Percentiles rank a stretch among this genome's conserved stretches.
phyloP scores from a whole-genome alignment of 1,140 invertebrate species.

The Scaptomyza pallida region DNA sequence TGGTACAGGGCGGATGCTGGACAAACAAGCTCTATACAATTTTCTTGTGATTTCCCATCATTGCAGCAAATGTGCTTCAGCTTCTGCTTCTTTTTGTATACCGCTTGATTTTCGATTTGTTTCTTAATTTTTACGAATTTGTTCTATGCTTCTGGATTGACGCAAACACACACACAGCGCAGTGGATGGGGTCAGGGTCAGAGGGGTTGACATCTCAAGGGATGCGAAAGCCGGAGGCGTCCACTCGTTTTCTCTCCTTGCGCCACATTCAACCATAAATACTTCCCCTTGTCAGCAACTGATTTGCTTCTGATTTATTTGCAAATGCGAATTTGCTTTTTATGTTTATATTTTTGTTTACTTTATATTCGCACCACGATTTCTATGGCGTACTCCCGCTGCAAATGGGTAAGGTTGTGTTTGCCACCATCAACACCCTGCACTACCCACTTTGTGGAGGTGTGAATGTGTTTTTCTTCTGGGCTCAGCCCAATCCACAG shows the following conservation, averaged over 20 bases:
- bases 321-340: slow-evolving; percentile 83
- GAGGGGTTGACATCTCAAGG: neutral
- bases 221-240: slow-evolving; percentile 41
- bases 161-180: slow-evolving; percentile 39
- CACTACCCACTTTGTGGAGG: slow-evolving; percentile 37
- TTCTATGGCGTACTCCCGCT: slow-evolving; percentile 40
- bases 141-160: slow-evolving; percentile 66
- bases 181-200: neutral
- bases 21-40: slow-evolving; percentile 75
- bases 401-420: slow-evolving; percentile 42
- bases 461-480: slow-evolving; percentile 70
- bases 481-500: slow-evolving; percentile 20
- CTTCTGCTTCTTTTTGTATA: slow-evolving; percentile 25
- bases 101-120: slow-evolving; percentile 81
- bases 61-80: neutral
- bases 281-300: slow-evolving; percentile 81
- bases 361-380: slow-evolving; percentile 80
- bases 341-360: slow-evolving; percentile 81
- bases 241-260: slow-evolving; percentile 36
- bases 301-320: slow-evolving; percentile 82
- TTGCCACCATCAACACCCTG: too few species aligned
- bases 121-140: slow-evolving; percentile 82
- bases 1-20: slow-evolving; percentile 26
- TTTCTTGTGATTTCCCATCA: slow-evolving; percentile 44
- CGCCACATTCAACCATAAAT: slow-evolving; percentile 68